phyloP scores from a whole-genome alignment of 2,888 invertebrate species.

The Eupithecia centaureata region DNA sequence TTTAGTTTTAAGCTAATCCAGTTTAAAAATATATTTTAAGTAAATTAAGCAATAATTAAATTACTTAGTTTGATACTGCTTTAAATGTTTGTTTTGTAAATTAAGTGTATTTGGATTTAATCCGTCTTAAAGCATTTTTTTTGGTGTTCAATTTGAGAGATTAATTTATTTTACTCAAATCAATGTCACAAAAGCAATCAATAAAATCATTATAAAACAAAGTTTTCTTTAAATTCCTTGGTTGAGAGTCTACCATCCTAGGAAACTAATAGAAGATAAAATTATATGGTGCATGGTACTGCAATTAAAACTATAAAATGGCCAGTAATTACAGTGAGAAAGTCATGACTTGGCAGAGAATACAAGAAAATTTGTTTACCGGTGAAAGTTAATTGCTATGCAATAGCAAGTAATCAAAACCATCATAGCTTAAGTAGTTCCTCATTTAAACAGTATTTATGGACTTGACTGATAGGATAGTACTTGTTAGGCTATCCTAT shows the following conservation, averaged over 20 bases:
- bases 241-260: neutral
- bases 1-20: neutral
- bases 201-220: slow-evolving; percentile 15
- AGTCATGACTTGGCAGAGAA: neutral
- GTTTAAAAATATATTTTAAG: neutral
- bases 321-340: neutral
- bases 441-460: neutral
- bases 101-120: slow-evolving; percentile 13
- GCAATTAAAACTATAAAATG: slow-evolving; percentile 5
- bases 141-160: slow-evolving; percentile 19
- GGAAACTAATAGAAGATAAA: neutral
- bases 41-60: slow-evolving; percentile 6
- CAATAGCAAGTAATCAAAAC: neutral
- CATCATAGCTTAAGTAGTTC: neutral
- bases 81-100: slow-evolving; percentile 11
- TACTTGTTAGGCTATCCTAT: no score
- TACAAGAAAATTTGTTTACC: neutral
- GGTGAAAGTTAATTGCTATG: slow-evolving; percentile 2
- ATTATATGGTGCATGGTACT: neutral
- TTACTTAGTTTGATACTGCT: neutral
- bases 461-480: neutral
- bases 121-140: slow-evolving; percentile 26
- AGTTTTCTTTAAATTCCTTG: neutral
- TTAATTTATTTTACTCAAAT: slow-evolving; percentile 25
- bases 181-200: slow-evolving; percentile 24